Percentiles rank a stretch among this genome's conserved stretches.
Conservation (phyloP, 2,888 invertebrate genomes). For the Didymodactylos carnosus region DNA sequence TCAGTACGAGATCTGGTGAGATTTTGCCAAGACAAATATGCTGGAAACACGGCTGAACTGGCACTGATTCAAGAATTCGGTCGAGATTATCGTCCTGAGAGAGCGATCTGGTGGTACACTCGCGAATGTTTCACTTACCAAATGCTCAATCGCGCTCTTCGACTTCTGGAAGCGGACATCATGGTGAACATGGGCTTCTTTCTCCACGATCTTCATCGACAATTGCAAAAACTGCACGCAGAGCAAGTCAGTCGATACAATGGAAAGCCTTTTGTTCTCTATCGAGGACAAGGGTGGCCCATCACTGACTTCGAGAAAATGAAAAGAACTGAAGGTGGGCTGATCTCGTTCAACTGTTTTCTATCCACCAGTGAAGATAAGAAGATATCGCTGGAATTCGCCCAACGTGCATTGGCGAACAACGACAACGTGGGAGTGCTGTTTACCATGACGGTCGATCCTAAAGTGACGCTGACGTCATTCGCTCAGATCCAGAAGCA, state of each 20-base stretch:
- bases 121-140: neutral
- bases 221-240: neutral
- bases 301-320: neutral
- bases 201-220: neutral
- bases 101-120: neutral
- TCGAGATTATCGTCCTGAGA: neutral
- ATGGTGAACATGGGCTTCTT: neutral
- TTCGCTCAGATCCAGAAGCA: neutral
- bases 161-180: neutral
- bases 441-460: neutral
- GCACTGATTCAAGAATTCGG: neutral
- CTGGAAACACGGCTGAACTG: neutral
- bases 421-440: neutral
- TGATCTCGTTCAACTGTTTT: neutral
- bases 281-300: neutral
- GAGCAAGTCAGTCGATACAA: neutral
- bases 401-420: neutral
- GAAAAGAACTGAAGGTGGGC: neutral
- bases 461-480: neutral
- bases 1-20: neutral
- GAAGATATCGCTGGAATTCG: neutral
- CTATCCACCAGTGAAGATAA: neutral
- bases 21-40: neutral
- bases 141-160: neutral
- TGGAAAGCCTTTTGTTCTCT: neutral